Conservation (phyloP, 2,113 vertebrate genomes). For the Terrapene triunguis region DNA sequence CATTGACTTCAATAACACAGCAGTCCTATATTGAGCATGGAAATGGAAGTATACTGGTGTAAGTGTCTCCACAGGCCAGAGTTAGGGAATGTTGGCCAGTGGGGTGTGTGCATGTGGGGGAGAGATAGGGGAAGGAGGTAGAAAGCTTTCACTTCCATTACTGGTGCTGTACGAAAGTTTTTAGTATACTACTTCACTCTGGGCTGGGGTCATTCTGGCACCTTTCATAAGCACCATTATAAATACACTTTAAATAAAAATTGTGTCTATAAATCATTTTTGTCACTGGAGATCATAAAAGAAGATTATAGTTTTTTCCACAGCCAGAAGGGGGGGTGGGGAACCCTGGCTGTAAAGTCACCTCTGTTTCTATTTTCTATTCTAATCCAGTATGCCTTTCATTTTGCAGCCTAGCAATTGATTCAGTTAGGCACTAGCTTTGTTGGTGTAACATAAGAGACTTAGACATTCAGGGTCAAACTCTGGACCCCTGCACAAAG, state of each 20-base stretch:
- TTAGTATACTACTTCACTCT: neutral
- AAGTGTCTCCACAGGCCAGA: neutral
- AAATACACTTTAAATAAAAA: slow-evolving; percentile 48
- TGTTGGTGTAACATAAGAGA: slow-evolving; percentile 46
- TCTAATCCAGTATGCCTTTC: slow-evolving; percentile 59
- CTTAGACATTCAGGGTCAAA: slow-evolving; percentile 26
- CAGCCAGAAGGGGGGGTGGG: neutral
- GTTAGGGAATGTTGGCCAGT: neutral
- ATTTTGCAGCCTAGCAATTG: slow-evolving; percentile 57
- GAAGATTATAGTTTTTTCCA: slow-evolving; percentile 47
- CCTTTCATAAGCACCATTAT: slow-evolving; percentile 20
- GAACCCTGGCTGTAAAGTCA: slow-evolving; percentile 51
- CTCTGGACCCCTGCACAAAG: slow-evolving; percentile 19
- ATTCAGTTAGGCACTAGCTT: slow-evolving; percentile 56
- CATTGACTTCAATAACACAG: neutral
- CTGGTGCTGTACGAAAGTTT: neutral
- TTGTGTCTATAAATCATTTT: slow-evolving; percentile 57
- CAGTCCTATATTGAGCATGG: neutral
- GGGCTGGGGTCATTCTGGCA: slow-evolving; percentile 8
- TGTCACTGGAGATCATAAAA: slow-evolving; percentile 50
- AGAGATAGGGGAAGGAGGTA: neutral
- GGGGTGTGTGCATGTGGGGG: neutral
- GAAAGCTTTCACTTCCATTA: neutral
- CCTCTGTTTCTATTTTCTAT: slow-evolving; percentile 66
- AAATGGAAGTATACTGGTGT: neutral